Evolutionary conservation across 2,113 vertebrate genomes (phyloP).

Genomic region (Cinclus cinclus): DNA sequence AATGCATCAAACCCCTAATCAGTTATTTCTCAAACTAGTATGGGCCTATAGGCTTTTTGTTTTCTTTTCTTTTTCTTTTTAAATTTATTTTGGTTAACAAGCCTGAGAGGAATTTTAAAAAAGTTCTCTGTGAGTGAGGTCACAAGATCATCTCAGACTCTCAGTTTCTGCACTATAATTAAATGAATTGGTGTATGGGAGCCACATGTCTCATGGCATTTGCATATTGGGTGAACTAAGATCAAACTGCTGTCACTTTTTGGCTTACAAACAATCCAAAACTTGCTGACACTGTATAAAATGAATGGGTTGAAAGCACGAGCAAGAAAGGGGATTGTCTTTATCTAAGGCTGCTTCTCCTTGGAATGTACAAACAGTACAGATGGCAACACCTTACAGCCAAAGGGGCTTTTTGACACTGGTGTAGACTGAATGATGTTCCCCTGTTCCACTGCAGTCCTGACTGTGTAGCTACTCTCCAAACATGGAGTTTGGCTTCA

Average conservation of each 20-base stretch:
- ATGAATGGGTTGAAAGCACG: not conserved
- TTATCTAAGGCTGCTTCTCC: not conserved
- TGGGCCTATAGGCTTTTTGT: too few species aligned
- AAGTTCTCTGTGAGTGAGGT: not conserved
- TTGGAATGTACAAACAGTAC: not conserved
- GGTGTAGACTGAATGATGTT: not conserved
- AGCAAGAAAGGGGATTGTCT: not conserved
- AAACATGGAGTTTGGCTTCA: not conserved
- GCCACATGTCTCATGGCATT: not conserved
- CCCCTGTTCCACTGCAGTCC: not conserved
- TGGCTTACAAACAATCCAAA: not conserved
- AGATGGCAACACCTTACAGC: not conserved
- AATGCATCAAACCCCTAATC: fast-evolving
- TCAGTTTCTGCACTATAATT: not conserved
- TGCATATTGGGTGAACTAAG: not conserved
- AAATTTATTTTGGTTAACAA: not conserved
- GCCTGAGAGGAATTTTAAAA: not conserved
- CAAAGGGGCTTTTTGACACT: not conserved
- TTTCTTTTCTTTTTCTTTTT: not conserved
- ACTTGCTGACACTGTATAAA: not conserved
- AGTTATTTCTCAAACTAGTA: not conserved
- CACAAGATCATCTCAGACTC: not conserved
- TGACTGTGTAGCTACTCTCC: not conserved
- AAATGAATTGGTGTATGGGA: not conserved
- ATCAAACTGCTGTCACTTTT: conserved; percentile 11